Evolutionary conservation across 2,113 vertebrate genomes (phyloP).

Genomic region (Castor canadensis): DNA sequence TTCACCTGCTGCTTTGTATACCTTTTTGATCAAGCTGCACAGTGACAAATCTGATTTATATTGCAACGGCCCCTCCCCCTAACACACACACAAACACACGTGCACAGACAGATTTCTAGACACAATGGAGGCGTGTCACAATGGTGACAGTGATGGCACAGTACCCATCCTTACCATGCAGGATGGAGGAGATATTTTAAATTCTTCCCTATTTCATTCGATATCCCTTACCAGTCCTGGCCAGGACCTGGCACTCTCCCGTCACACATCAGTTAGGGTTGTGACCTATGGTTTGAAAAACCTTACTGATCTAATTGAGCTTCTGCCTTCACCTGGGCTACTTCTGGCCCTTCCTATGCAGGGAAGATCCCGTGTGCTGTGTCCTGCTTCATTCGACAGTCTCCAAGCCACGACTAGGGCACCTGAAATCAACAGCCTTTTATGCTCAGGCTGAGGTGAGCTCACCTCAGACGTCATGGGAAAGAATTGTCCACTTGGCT

Average conservation of each 20-base stretch:
- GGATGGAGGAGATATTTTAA: neutral
- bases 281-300: neutral
- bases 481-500: too few species aligned
- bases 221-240: neutral
- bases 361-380: rapidly evolving
- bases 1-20: neutral
- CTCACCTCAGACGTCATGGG: neutral
- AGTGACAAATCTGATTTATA: neutral
- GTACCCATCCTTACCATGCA: neutral
- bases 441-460: neutral
- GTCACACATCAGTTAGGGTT: neutral
- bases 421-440: neutral
- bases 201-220: neutral
- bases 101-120: neutral
- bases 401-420: neutral
- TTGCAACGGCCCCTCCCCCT: neutral
- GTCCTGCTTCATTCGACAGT: neutral
- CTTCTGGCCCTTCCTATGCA: neutral
- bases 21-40: neutral
- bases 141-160: too few species aligned
- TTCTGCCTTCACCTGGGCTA: neutral
- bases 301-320: rapidly evolving
- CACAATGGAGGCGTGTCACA: rapidly evolving
- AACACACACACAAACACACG: too few species aligned
- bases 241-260: neutral